Base-by-base conservation (phyloP, 53 echinoderm and acorn worm species). In the Echinarachnius parma region DNA sequence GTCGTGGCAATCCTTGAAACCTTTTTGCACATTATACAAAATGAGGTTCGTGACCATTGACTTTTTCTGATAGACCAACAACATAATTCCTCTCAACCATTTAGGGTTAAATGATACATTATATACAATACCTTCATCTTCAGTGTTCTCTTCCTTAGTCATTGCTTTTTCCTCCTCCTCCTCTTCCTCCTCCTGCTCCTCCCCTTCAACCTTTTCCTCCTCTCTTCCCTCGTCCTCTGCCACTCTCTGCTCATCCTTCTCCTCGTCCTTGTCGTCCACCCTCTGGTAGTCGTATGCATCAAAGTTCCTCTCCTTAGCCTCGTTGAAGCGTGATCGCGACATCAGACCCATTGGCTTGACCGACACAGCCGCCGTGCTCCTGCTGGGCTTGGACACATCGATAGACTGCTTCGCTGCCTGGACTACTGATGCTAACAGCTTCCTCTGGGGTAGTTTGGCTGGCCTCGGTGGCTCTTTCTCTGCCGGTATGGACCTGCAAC, bases 211-310 rank as follows among this genome's bases (percentile, higher is more conserved):
- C 31, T 79, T 63, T 3, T 61, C 77, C 16, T 80, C 79, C 23
- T 81, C 65, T 35, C 45, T 66, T 32, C 82, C 78, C 34, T 20
- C 42, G 31, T 79, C 75, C 68, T 68, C 50, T 23, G 20, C 19
- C 47, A 9, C 22, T 10, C 4, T 28, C 30, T 47, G 25, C 48
- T 18, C 31, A 22, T 34, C 62, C 0, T 37, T 53, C 13, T 18
- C 42, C 15, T 23, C 81, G 14, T 33, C 68, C 37, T 31, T 33
- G 31, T 60, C 61, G 26, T 86, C 80, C 48, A 89, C 86, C 21
- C 82, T 84, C 50, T 80, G 76, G 59, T 87, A 92, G 31, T 60
- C 71, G 31, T 88, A 88, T 13, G 85, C 54, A 31, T 92, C 92
- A 68, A 62, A 92, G 46, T 92, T 71, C 48, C 93, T 85, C 76